Evolutionary conservation across 2,797 vertebrate species (phyloP), one percentile per base, ranked within the genome.

Genomic region (Florisuga fusca): DNA sequence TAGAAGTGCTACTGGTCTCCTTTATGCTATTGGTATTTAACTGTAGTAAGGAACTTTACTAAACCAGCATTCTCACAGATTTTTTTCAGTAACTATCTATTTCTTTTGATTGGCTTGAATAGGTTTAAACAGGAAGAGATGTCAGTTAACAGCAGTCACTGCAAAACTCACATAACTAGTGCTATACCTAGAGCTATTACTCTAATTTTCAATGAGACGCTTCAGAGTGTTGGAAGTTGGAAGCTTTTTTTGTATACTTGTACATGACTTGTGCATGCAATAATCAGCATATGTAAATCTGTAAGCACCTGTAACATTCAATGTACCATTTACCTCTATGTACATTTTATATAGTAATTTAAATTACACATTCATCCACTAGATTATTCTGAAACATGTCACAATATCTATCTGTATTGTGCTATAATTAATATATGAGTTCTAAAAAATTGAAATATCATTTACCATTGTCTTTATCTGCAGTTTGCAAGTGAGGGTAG

Each of bases 401-500:
- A 43, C 45, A 66, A 8, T 72, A 46, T 59, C 18, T 69, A 55
- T 50, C 12, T 41, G 27, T 50, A 34, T 46, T 84, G 16, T 90
- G 31, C 78, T 31, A 21, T 76, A 73, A 71, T 61, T 92, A 77
- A 84, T 76, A 72, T 73, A 25, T 75, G n/a, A 77, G 18, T 88
- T 91, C 66, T 53, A 36, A 38, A 43, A 88, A 63, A 94, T 34
- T 80, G 69, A 83, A 93, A 67, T 67, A 82, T 72, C 54, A 38
- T 33, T 83, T 93, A 43, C 66, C 22, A 23, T 94, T 94, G 53
- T 64, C 61, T 90, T 92, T 90, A 78, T 69, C n/a, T 83, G 73
- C 73, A 82, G 54, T 87, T 89, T 95, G 73, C 51, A 90, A 95
- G 75, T 61, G 59, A 86, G 66, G 55, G 50, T 58, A 91, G 76